phyloP scores from a whole-genome alignment of 2,113 vertebrate genomes.

The Sinocyclocheilus anophthalmus region DNA sequence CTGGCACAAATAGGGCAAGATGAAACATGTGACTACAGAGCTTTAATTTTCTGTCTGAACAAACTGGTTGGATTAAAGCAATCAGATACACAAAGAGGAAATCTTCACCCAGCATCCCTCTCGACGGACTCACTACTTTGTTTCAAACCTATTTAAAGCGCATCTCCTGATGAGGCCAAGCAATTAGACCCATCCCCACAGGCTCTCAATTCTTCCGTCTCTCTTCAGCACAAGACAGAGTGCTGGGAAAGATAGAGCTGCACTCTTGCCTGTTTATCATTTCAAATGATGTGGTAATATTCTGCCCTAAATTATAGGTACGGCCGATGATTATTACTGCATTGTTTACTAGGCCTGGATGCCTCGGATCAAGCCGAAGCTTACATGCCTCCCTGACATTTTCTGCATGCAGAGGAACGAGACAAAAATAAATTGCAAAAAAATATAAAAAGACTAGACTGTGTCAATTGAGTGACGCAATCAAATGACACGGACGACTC shows the following conservation, averaged over 20 bases:
- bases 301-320: slow-evolving; percentile 31
- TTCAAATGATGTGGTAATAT: slow-evolving; percentile 23
- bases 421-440: neutral
- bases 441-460: slow-evolving; percentile 17
- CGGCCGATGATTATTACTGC: neutral
- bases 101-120: neutral
- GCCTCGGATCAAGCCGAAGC: neutral
- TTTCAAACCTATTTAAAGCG: slow-evolving; percentile 31
- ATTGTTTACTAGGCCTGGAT: slow-evolving; percentile 23
- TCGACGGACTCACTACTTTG: neutral
- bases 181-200: slow-evolving; percentile 35
- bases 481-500: neutral
- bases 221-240: neutral
- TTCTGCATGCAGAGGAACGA: neutral
- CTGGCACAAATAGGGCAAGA: neutral
- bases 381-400: neutral
- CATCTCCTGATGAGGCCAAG: slow-evolving; percentile 22
- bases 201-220: neutral
- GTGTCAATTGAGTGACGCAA: slow-evolving; percentile 19
- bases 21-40: neutral
- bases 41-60: neutral
- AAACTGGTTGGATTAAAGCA: slow-evolving; percentile 18
- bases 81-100: slow-evolving; percentile 9
- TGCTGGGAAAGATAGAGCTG: neutral
- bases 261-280: slow-evolving; percentile 15